Percentiles rank a stretch among this genome's conserved stretches.
These are phyloP conservation scores for Thermophis baileyi DNA, from an alignment of 2,113 vertebrate genomes.

Conservation along the genomic window DNA sequence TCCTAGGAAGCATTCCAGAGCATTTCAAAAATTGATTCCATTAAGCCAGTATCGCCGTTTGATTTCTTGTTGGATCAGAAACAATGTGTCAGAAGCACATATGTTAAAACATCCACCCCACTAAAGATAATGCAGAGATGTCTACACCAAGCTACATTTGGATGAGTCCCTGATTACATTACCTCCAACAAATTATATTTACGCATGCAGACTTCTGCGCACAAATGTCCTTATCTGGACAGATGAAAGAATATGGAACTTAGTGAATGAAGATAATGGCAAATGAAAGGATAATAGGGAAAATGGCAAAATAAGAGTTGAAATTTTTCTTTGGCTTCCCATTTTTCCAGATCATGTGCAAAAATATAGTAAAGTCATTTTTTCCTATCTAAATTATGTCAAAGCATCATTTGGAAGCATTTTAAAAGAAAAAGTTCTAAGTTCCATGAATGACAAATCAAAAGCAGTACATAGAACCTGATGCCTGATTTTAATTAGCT, in stretches of 20 bases:
- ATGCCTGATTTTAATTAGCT: not conserved
- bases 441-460: not conserved
- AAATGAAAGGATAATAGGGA: not conserved
- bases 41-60: not conserved
- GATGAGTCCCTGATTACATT: not conserved
- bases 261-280: not conserved
- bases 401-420: not conserved
- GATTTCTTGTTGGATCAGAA: not conserved
- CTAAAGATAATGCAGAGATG: not conserved
- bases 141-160: not conserved
- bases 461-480: not conserved
- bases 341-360: not conserved
- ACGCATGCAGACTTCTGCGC: not conserved
- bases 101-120: not conserved
- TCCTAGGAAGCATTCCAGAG: not conserved
- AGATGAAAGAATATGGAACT: not conserved
- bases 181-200: not conserved
- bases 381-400: not conserved
- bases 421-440: not conserved
- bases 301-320: not conserved
- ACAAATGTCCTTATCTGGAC: not conserved
- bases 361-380: not conserved
- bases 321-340: not conserved
- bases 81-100: not conserved
- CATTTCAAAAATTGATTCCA: not conserved